A percentile compares a stretch with the other conserved stretches of the same genome.
Conservation (phyloP, 2,888 invertebrate genomes). For the Periphyllus acericola region DNA sequence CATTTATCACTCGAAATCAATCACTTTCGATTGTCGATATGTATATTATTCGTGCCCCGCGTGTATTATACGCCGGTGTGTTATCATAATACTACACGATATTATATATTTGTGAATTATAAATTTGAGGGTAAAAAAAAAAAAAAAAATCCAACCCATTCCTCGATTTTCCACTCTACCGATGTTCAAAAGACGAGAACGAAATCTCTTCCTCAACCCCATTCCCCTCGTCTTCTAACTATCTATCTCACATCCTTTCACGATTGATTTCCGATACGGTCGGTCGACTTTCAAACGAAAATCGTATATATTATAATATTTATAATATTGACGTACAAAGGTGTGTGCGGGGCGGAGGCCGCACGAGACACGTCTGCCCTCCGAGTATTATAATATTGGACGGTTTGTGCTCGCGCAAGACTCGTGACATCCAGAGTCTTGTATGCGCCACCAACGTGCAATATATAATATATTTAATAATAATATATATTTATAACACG, state of each 20-base stretch:
- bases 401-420: neutral
- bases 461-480: too few relatives aligned
- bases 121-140: neutral
- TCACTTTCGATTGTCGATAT: slow-evolving; percentile 14
- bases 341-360: neutral
- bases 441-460: too few relatives aligned
- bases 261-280: neutral
- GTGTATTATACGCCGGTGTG: neutral
- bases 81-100: neutral
- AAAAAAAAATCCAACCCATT: slow-evolving; percentile 23
- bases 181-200: slow-evolving; percentile 3
- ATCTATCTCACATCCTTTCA: too few relatives aligned
- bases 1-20: slow-evolving; percentile 6
- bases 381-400: neutral
- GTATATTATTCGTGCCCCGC: neutral
- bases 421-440: too few relatives aligned
- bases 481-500: too few relatives aligned
- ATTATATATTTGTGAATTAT: slow-evolving; percentile 17
- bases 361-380: neutral
- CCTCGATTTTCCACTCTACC: slow-evolving; percentile 22
- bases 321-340: neutral
- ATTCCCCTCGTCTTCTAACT: neutral
- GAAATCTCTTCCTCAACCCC: neutral
- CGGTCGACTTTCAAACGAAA: slow-evolving; percentile 32
- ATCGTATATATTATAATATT: too few relatives aligned